phyloP scores from a whole-genome alignment of 2,797 vertebrate species.

The Lepilemur septentrionalis region DNA sequence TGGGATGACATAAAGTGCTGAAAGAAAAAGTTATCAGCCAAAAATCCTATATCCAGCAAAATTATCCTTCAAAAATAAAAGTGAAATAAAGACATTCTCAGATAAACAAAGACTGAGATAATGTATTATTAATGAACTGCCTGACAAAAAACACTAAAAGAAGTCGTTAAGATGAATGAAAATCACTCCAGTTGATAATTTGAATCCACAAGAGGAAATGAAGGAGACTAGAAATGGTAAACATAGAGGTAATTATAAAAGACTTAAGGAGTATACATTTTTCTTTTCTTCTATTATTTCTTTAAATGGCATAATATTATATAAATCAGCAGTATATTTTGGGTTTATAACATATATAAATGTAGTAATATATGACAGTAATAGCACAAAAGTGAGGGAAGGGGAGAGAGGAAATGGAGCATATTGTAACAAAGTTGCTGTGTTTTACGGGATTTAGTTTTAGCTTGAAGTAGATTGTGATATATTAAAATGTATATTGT shows the following conservation, averaged over 20 bases:
- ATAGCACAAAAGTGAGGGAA: neutral
- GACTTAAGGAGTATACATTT: neutral
- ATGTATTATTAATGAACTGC: neutral
- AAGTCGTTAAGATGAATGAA: neutral
- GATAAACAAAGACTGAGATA: neutral
- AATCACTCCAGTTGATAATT: neutral
- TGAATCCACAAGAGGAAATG: neutral
- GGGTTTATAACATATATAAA: neutral
- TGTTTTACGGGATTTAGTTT: slow-evolving; percentile 18
- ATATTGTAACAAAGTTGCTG: neutral
- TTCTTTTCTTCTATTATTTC: slow-evolving; percentile 19
- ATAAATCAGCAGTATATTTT: neutral
- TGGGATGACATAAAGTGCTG: neutral
- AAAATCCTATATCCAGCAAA: slow-evolving; percentile 5
- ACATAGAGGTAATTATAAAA: neutral
- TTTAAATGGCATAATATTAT: neutral
- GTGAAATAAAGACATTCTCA: neutral
- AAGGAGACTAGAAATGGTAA: neutral
- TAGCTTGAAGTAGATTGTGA: neutral
- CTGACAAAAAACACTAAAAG: neutral
- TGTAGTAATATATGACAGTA: neutral
- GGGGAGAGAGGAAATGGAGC: neutral
- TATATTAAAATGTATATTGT: neutral
- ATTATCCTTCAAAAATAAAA: neutral
- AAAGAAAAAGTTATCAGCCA: neutral